phyloP scores from a whole-genome alignment of 2,888 invertebrate genomes.

The Colostygia pectinataria region DNA sequence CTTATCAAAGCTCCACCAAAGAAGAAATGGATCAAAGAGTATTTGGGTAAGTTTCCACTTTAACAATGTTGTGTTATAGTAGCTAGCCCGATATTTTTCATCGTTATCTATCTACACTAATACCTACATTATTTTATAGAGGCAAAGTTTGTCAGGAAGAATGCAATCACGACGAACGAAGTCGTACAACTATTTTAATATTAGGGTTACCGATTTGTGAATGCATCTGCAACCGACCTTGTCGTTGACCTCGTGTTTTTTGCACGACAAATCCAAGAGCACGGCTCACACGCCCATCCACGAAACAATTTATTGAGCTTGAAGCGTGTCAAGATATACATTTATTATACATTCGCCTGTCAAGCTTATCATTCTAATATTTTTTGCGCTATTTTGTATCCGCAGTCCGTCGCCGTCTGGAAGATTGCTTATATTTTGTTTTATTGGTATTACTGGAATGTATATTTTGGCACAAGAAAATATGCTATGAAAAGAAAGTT shows the following conservation, averaged over 20 bases:
- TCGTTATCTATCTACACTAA: too few relatives aligned
- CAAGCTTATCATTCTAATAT: conserved; percentile 18
- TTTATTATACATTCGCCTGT: conserved; percentile 24
- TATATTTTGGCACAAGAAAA: conserved; percentile 8
- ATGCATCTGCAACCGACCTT: conserved; percentile 50
- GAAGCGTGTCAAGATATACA: conserved; percentile 18
- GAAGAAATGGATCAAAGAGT: conserved; percentile 89
- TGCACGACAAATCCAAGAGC: conserved; percentile 53
- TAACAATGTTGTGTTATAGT: too few relatives aligned
- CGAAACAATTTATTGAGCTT: conserved; percentile 23
- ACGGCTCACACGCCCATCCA: conserved; percentile 40
- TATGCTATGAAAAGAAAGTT: conserved; percentile 3
- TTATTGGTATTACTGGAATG: conserved; percentile 3
- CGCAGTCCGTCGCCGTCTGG: conserved; percentile 13
- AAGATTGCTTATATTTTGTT: conserved; percentile 2
- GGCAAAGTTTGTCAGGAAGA: too few relatives aligned
- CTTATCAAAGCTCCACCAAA: conserved; percentile 84
- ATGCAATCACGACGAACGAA: too few relatives aligned
- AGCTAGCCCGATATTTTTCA: too few relatives aligned
- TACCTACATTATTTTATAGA: too few relatives aligned
- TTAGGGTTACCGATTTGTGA: conserved; percentile 36
- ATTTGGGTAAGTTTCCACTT: conserved; percentile 78
- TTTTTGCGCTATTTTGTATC: conserved; percentile 22
- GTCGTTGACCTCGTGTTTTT: conserved; percentile 57
- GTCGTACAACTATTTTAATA: too few relatives aligned